A percentile compares a stretch with the other conserved stretches of the same genome.
Conservation (phyloP, 2,888 invertebrate species). For the Cremastinae sp. region DNA sequence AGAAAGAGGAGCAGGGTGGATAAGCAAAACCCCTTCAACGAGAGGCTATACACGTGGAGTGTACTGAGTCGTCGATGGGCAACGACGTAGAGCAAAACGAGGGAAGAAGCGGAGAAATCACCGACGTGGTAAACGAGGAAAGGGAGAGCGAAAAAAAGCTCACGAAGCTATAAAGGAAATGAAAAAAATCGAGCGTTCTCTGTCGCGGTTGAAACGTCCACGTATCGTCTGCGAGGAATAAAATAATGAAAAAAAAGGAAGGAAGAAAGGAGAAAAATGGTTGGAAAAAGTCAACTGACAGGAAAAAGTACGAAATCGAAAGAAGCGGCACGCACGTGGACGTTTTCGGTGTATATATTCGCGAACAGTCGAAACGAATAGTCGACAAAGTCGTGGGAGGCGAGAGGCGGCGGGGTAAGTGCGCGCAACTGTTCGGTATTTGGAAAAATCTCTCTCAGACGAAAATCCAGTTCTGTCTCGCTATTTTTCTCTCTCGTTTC, state of each 20-base stretch:
- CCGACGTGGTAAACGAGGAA: neutral
- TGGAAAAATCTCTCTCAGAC: constrained; percentile 23
- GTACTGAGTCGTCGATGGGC: neutral
- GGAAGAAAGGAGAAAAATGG: constrained; percentile 4
- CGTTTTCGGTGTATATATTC: constrained; percentile 45
- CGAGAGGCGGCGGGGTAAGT: neutral
- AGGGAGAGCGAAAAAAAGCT: neutral
- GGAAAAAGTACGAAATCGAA: neutral
- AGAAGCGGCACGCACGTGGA: constrained; percentile 39
- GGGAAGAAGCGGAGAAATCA: constrained; percentile 2
- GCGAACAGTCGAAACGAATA: constrained; percentile 37
- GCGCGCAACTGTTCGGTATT: neutral
- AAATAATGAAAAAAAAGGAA: neutral
- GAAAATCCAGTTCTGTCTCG: constrained; percentile 19
- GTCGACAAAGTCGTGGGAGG: neutral
- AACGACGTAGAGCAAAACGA: neutral
- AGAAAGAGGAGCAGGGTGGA: neutral
- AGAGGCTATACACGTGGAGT: constrained; percentile 3
- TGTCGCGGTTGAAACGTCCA: constrained; percentile 43
- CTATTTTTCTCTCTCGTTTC: constrained; percentile 5
- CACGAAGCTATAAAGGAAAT: neutral
- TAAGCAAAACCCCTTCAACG: neutral
- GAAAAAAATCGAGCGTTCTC: constrained; percentile 34
- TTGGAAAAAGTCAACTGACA: constrained; percentile 1
- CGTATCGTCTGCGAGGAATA: constrained; percentile 44